Evolutionary conservation across 2,113 vertebrate genomes (phyloP), one percentile per base, ranked within the genome.

Genomic region (Pleuronectes platessa): DNA sequence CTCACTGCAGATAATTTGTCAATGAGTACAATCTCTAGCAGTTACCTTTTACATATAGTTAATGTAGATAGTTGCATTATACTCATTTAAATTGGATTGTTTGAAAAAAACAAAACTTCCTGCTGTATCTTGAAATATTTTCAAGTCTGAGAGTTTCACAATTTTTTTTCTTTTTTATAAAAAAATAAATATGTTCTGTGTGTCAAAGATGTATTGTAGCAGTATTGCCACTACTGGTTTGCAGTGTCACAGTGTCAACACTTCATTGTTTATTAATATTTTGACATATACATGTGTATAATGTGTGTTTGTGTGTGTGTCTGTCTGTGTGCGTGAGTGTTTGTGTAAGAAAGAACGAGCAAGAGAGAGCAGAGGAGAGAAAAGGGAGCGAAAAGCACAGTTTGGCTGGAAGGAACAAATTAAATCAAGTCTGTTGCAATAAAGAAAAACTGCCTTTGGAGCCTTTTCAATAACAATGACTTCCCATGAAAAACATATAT

Each of bases 361-460:
- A 7, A 31, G 6, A 31, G 6, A 31, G 31, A 31, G 31, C 31
- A 31, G 31, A 31, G 42, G 11, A 55, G 61, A 62, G 42, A 59
- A 35, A 47, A 21, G 55, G 71, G 68, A 66, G 37, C 5, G 2
- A 20, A 60, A 51, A 59, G 74, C 45, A 77, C 69, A 75, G 31
- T 31, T 31, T 31, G 5, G 61, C 65, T 20, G 26, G 24, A 75
- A 65, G 63, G 71, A 86, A 88, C 79, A 89, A 87, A 82, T 82
- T 54, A 84, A 86, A 81, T 88, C 76, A 82, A 82, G 47, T 69
- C 69, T 55, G 53, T 20, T 31, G 60, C 68, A 74, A 74, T 68
- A 61, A 87, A 86, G 81, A 68, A 27, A 85, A 89, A 85, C 71
- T 65, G 37, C 71, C 71, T 78, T 86, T 72, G 74, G 55, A 82